Percentiles rank a stretch among this genome's conserved stretches.
Evolutionary conservation across 2,797 vertebrate genomes (phyloP).

Genomic region (Cyclura pinguis): DNA sequence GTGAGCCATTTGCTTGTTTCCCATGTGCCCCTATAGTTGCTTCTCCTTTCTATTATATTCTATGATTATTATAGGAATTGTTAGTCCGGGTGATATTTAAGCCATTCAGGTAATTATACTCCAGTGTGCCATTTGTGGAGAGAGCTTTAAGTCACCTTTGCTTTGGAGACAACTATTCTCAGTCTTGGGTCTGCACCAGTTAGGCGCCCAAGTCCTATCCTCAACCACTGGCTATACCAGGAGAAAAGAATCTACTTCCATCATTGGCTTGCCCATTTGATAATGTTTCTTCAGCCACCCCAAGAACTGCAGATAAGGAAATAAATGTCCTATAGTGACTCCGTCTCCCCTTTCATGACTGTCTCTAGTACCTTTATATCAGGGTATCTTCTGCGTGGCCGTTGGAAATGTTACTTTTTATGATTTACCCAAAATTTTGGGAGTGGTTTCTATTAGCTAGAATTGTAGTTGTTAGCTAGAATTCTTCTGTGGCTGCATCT

Average conservation of each 20-base stretch:
- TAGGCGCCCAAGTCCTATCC: background rate
- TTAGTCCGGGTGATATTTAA: background rate
- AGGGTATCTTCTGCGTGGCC: background rate
- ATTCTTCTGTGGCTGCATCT: no score
- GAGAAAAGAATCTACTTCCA: background rate
- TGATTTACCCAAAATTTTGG: no score
- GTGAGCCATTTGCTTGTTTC: slow-evolving; percentile 62
- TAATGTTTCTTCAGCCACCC: background rate
- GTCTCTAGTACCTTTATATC: background rate
- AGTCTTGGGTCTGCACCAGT: background rate
- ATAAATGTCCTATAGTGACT: background rate
- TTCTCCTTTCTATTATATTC: slow-evolving; percentile 47
- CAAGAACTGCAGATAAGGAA: background rate
- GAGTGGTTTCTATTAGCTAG: no score
- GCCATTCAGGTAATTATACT: background rate
- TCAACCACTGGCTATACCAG: background rate
- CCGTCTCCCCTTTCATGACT: background rate
- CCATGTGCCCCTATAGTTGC: slow-evolving; percentile 42
- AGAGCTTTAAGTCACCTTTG: background rate
- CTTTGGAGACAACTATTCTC: background rate
- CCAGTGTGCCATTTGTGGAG: background rate
- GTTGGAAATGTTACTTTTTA: no score
- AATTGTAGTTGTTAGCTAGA: no score
- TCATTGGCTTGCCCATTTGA: slow-evolving; percentile 48
- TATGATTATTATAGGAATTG: background rate